Base-by-base conservation (phyloP, 2,888 invertebrate genomes). In the Sipha maydis region DNA sequence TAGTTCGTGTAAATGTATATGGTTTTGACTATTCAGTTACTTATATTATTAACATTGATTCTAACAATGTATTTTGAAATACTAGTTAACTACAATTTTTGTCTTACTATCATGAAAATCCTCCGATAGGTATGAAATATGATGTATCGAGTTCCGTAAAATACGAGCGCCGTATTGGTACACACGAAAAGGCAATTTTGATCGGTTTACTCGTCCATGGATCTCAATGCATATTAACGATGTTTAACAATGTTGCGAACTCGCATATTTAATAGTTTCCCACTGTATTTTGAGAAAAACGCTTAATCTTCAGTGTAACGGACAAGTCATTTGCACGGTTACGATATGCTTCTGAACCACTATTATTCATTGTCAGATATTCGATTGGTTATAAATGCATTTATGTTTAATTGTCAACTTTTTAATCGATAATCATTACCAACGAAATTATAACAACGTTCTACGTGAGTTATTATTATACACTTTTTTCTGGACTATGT, bases 341-440 rank as follows among this genome's bases (percentile, higher is more conserved):
- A 28, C 48, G 31, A 38, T 83, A 75, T 83, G 56, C 75, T 85
- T 28, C 19, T 71, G 71, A 56, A 85, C 71, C 48, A 19, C 48
- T 54, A 85, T 85, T 85, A 85, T 67, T 85, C 85, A 85, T 79
- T 79, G 85, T 78, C 85, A 79, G 54, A 34, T 28, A 28, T 14
- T 28, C 77, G 54, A 56, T 56, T n/a, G 31, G 61, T 48, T 19
- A 41, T 75, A 41, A 41, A 14, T 31, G 41, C 14, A 11, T 82
- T 21, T 71, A 56, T 54, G 83, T 83, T 71, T 56, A 83, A 71
- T 83, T 56, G 73, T 73, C 83, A 56, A 73, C 54, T 19, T 19
- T 41, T 1, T 82, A 85, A 85, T 85, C 85, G 31, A 56, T 56
- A 14, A 85, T 85, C 85, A 85, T 85, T 85, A 48, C 48, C 73